Conservation (phyloP, 1,140 invertebrate genomes). For the Marisa cornuarietis region DNA sequence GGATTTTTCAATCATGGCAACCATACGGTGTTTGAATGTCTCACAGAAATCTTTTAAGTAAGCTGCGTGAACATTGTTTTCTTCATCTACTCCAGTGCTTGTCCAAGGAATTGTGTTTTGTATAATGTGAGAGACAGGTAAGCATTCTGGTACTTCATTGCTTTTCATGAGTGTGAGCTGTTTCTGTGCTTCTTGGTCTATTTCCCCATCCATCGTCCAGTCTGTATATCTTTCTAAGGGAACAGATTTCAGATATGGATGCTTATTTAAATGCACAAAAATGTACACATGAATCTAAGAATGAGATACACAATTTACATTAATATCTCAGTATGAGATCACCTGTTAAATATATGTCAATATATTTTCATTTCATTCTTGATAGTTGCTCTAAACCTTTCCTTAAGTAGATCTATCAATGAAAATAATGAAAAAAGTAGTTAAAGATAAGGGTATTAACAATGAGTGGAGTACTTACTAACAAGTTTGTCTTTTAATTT, state of each 20-base stretch:
- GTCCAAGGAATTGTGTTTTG: conserved; percentile 31
- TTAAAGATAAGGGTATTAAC: no score
- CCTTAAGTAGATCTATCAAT: no score
- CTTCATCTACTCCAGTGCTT: conserved; percentile 32
- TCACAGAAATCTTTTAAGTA: conserved; percentile 44
- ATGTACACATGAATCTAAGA: no score
- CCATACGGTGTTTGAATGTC: conserved; percentile 40
- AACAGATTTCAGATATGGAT: neutral
- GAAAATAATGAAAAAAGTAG: no score
- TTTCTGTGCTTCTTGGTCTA: conserved; percentile 39
- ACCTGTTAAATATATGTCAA: no score
- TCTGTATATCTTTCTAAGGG: conserved; percentile 39
- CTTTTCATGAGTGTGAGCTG: conserved; percentile 27
- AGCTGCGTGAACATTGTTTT: conserved; percentile 32
- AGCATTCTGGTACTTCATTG: conserved; percentile 22
- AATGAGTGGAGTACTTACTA: neutral
- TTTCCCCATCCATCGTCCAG: conserved; percentile 28
- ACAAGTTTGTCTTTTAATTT: neutral
- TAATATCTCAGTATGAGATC: no score
- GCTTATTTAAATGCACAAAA: no score
- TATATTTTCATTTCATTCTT: no score
- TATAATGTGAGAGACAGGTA: conserved; percentile 22
- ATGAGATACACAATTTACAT: no score
- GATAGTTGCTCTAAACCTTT: no score
- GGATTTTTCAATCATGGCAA: conserved; percentile 36